A percentile compares a stretch with the other conserved stretches of the same genome.
These are phyloP conservation scores for Argopecten irradians DNA, from an alignment of 1,140 invertebrate genomes.

Conservation along the genomic window DNA sequence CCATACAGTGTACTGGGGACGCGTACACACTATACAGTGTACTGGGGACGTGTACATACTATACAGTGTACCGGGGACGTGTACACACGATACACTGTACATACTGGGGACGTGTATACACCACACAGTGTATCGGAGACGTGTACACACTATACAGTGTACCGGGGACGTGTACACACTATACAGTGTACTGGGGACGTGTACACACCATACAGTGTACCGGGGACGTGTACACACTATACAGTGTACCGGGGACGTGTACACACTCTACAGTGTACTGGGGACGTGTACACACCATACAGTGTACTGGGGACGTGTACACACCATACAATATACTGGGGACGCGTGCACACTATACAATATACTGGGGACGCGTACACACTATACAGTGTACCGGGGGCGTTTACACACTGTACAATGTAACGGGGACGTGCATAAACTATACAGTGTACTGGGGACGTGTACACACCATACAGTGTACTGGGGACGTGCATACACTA, in stretches of 20 bases:
- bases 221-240: not conserved
- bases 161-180: not conserved
- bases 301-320: not conserved
- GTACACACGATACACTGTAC: not conserved
- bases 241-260: not conserved
- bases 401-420: no score
- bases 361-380: not conserved
- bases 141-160: constrained; percentile 5
- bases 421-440: not conserved
- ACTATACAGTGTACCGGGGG: not conserved
- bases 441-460: not conserved
- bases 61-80: not conserved
- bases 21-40: not conserved
- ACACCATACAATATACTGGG: not conserved
- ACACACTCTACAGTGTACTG: not conserved
- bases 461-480: not conserved
- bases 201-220: not conserved
- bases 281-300: not conserved
- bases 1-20: not conserved
- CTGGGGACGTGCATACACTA: not conserved
- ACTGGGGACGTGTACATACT: not conserved
- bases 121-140: not conserved
- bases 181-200: not conserved
- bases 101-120: not conserved
- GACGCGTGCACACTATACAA: not conserved